Evolutionary conservation across 2,113 vertebrate species (phyloP).

Genomic region (Phalacrocorax pelagicus): DNA sequence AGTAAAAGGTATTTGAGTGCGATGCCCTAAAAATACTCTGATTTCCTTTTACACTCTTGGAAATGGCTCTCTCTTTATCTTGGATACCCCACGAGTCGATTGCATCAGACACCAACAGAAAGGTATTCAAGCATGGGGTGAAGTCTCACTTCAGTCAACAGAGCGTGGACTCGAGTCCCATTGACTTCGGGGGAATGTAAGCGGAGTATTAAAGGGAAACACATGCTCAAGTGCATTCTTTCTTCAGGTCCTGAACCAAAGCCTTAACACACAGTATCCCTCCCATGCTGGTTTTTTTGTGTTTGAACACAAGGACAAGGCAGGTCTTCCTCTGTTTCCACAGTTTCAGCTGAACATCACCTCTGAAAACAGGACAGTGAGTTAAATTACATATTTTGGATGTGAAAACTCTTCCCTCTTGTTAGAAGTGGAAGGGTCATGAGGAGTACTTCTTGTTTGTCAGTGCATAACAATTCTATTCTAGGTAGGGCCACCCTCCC

Average conservation of each 20-base stretch:
- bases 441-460: not conserved
- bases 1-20: not conserved
- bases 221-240: conserved; percentile 16
- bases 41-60: not conserved
- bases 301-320: not conserved
- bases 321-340: not conserved
- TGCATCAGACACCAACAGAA: conserved; percentile 54
- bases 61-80: conserved; percentile 40
- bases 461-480: not conserved
- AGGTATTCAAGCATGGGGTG: conserved; percentile 35
- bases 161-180: not conserved
- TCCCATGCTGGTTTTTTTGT: not conserved
- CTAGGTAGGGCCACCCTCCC: not conserved
- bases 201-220: not conserved
- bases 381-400: not conserved
- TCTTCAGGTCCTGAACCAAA: not conserved
- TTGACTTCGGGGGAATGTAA: conserved; percentile 32
- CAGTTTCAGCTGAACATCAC: not conserved
- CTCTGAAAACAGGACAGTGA: not conserved
- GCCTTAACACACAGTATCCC: not conserved
- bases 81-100: conserved; percentile 1
- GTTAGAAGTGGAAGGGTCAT: not conserved
- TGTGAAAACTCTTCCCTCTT: not conserved
- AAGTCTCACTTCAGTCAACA: conserved; percentile 31
- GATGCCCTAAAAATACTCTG: not conserved